phyloP scores from a whole-genome alignment of 2,797 vertebrate species.

The Eptatretus atami region DNA sequence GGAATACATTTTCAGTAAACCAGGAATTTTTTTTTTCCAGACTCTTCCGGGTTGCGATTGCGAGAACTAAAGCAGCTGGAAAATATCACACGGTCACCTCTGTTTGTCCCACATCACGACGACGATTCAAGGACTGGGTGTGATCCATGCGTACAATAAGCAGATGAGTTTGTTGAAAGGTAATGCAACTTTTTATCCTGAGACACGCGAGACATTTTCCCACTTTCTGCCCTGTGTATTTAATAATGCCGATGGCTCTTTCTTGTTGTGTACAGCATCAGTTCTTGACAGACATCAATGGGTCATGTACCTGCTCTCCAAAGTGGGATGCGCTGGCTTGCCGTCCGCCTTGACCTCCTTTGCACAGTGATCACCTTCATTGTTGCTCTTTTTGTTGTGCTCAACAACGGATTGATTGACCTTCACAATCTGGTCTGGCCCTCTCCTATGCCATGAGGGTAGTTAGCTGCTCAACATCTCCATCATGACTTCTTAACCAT shows the following conservation, averaged over 20 bases:
- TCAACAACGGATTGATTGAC: conserved; percentile 50
- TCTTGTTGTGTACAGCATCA: conserved; percentile 24
- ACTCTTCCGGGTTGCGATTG: conserved; percentile 31
- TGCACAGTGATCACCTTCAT: conserved; percentile 50
- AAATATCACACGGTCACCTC: conserved; percentile 49
- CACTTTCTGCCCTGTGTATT: too few relatives aligned
- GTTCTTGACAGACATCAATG: conserved; percentile 47
- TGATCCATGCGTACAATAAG: conserved; percentile 46
- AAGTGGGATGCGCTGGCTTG: conserved; percentile 63
- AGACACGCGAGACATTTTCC: not conserved
- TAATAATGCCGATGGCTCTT: too few relatives aligned
- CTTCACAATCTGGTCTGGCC: conserved; percentile 47
- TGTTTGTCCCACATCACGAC: conserved; percentile 59
- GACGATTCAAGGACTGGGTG: conserved; percentile 54
- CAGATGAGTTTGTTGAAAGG: conserved; percentile 42
- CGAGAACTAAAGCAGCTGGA: conserved; percentile 57
- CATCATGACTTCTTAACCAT: not conserved
- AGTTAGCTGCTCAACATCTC: conserved; percentile 6
- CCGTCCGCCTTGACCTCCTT: conserved; percentile 45
- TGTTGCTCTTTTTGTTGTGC: conserved; percentile 46
- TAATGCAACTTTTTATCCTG: conserved; percentile 12
- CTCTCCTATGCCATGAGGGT: conserved; percentile 69
- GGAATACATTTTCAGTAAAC: not conserved
- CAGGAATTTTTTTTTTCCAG: not conserved
- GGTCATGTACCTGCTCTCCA: conserved; percentile 44